Percentiles rank a stretch among this genome's conserved stretches.
phyloP scores from a whole-genome alignment of 1,140 invertebrate species.

The Sarcophaga peregrina region DNA sequence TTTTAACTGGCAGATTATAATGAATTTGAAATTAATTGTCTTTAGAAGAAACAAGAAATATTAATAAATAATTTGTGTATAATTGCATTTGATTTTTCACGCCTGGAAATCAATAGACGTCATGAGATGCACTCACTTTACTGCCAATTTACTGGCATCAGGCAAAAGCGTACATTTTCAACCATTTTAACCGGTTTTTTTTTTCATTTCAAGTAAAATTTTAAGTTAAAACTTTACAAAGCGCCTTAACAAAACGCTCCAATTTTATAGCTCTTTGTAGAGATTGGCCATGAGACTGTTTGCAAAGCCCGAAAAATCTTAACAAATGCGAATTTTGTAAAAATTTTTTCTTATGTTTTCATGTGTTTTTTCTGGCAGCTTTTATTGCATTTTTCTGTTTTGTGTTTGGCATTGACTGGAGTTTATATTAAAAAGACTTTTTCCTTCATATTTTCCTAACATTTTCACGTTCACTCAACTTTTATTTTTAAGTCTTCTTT shows the following conservation, averaged over 20 bases:
- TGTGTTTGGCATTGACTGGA: background rate
- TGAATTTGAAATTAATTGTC: background rate
- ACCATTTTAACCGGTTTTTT: background rate
- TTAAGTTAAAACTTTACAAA: too few species aligned
- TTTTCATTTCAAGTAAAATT: too few species aligned
- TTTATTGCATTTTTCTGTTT: too few species aligned
- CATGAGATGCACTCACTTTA: background rate
- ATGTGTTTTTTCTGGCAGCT: too few species aligned
- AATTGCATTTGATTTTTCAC: conserved; percentile 6
- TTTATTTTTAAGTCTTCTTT: conserved; percentile 3
- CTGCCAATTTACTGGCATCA: background rate
- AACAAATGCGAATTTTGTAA: background rate
- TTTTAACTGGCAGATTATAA: background rate
- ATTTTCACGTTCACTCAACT: conserved; percentile 36
- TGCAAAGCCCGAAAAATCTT: background rate
- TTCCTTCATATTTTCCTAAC: background rate
- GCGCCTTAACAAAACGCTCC: background rate
- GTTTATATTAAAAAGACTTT: background rate
- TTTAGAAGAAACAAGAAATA: background rate
- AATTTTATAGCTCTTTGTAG: background rate
- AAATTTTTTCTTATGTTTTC: background rate
- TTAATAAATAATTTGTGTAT: background rate
- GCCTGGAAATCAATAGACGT: background rate
- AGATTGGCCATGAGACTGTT: background rate
- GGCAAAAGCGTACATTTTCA: background rate